These are phyloP conservation scores for Octodon degus DNA, from an alignment of 2,113 vertebrate genomes.

Conservation along the genomic window DNA sequence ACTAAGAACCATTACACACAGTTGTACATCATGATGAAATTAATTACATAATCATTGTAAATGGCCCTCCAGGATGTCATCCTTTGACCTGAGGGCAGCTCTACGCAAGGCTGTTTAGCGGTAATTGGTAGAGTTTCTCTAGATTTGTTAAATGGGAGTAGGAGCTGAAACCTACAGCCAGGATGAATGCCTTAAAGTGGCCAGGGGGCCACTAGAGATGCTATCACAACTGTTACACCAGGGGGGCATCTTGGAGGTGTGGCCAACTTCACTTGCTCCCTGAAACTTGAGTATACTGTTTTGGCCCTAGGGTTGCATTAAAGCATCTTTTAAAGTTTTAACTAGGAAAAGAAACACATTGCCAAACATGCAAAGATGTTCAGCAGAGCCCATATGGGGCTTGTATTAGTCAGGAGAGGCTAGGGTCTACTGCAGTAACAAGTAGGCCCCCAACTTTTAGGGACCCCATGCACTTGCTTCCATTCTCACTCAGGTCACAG, in stretches of 20 bases:
- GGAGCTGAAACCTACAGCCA: neutral
- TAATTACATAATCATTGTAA: conserved; percentile 66
- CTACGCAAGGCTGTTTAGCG: neutral
- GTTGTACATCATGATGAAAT: conserved; percentile 53
- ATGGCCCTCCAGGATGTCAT: conserved; percentile 58
- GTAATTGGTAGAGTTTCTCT: conserved; percentile 65
- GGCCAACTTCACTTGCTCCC: neutral
- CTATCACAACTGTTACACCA: neutral
- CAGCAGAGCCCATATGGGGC: neutral
- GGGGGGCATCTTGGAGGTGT: neutral
- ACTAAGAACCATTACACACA: conserved; percentile 31
- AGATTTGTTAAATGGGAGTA: conserved; percentile 4
- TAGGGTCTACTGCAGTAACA: neutral
- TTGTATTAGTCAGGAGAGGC: neutral
- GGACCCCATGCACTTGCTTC: neutral
- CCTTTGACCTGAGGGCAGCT: conserved; percentile 40
- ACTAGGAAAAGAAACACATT: neutral
- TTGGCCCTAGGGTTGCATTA: neutral
- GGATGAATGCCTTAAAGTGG: neutral
- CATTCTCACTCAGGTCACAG: neutral
- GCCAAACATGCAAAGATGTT: neutral
- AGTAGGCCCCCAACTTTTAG: neutral
- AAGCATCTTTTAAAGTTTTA: neutral
- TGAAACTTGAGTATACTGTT: neutral
- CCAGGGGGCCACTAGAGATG: neutral